These are phyloP conservation scores for Isoperla grammatica DNA, from an alignment of 2,888 invertebrate genomes.

Conservation along the genomic window DNA sequence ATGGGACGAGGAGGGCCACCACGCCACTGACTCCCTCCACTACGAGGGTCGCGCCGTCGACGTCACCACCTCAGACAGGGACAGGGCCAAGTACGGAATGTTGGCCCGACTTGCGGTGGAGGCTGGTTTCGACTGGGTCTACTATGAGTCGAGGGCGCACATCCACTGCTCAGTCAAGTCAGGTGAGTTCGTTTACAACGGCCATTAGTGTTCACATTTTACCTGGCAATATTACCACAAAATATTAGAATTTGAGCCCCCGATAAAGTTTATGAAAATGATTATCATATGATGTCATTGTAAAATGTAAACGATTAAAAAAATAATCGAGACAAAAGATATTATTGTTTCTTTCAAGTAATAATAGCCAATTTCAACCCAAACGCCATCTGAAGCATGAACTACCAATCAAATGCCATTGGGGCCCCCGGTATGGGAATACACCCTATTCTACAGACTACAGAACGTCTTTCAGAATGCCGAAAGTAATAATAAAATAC, in stretches of 20 bases:
- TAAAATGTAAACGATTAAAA: too few relatives aligned
- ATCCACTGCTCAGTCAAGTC: constrained; percentile 97
- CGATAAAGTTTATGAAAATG: too few relatives aligned
- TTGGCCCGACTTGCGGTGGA: constrained; percentile 91
- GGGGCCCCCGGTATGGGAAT: too few relatives aligned
- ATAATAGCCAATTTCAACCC: too few relatives aligned
- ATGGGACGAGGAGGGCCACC: constrained; percentile 85
- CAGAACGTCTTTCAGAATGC: too few relatives aligned
- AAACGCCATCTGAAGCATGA: too few relatives aligned
- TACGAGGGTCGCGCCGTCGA: constrained; percentile 97
- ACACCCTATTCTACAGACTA: too few relatives aligned
- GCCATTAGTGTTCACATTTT: not conserved
- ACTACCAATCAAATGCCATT: too few relatives aligned
- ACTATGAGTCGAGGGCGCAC: constrained; percentile 89
- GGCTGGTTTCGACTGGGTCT: constrained; percentile 98
- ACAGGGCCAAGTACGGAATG: constrained; percentile 92
- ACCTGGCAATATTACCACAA: not conserved
- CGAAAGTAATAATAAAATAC: too few relatives aligned
- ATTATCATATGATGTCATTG: too few relatives aligned
- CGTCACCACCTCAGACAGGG: constrained; percentile 90
- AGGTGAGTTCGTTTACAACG: constrained; percentile 61
- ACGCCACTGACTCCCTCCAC: constrained; percentile 79
- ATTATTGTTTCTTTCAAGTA: too few relatives aligned
- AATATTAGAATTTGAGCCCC: not conserved
- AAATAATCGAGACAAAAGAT: too few relatives aligned